Evolutionary conservation across 2,888 invertebrate species (phyloP), one percentile per base, ranked within the genome.

Genomic region (Orthonychiurus folsomi): DNA sequence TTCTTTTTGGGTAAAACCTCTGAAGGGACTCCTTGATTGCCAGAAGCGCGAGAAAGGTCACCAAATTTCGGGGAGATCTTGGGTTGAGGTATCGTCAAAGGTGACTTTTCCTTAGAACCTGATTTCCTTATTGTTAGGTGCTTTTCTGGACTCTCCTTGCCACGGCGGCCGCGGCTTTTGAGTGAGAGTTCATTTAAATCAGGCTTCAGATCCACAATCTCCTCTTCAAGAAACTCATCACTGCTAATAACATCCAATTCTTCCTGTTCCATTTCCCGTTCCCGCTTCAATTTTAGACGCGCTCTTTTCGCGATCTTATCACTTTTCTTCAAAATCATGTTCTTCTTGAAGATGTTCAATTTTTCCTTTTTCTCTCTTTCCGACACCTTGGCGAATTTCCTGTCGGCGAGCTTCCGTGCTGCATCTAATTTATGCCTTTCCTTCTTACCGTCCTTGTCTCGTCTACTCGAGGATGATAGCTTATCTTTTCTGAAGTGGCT

Each of bases 291-390:
- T 52, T 52, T 52, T 20, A 20, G 20, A 12, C 24, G 5, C 3
- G 52, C 24, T n/a, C n/a, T 52, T n/a, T 52, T 20, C 20, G 24
- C 52, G n/a, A 52, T 3, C 20, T 52, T 37, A 12, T 52, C 52
- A 21, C 5, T 12, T 52, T 21, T 21, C 24, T 52, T 52, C 9
- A 52, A 52, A 52, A 23, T 23, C 52, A 20, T 20, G 52, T 20
- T 50, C 50, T 59, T 59, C 26, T 59, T 59, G 50, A 59, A 50
- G 24, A 59, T 48, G 21, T 59, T 59, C 48, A 50, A 23, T 21
- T 59, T 59, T 5, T 47, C 48, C 3, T 12, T n/a, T 12, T 27
- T 3, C 24, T 57, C 47, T n/a, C 9, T 21, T 5, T 28, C 47
- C 12, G 9, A 5, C 2, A 24, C 24, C 24, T 59, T 59, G 3